phyloP scores from a whole-genome alignment of 2,113 vertebrate genomes.

The Picathartes gymnocephalus region DNA sequence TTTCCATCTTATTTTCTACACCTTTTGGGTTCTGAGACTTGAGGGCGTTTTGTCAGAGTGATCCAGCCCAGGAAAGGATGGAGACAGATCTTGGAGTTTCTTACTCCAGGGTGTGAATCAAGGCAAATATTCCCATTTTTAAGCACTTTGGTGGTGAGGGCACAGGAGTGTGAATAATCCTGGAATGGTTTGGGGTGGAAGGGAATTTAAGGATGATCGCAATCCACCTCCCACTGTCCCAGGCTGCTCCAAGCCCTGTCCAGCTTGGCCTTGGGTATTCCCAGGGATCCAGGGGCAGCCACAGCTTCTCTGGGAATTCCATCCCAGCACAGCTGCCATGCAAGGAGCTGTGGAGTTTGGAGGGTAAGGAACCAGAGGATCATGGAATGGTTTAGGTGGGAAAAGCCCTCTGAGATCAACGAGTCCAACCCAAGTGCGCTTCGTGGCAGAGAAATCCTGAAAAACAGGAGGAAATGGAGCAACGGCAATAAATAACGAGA shows the following conservation, averaged over 20 bases:
- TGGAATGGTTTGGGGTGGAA: background rate
- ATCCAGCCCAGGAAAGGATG: background rate
- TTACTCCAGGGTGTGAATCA: background rate
- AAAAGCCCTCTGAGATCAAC: too few species aligned
- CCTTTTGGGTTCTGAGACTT: background rate
- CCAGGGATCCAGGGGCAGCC: background rate
- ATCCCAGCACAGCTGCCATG: accelerated
- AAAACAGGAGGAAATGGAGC: too few species aligned
- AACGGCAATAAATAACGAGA: too few species aligned
- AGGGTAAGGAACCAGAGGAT: background rate
- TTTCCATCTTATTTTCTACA: background rate
- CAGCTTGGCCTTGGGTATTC: background rate
- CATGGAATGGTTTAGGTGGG: background rate
- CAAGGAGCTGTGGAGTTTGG: accelerated
- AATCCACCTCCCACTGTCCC: background rate
- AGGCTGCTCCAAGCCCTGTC: background rate
- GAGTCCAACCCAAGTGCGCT: too few species aligned
- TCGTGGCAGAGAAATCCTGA: too few species aligned
- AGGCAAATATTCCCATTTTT: background rate
- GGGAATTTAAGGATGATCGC: background rate
- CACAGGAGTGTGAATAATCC: background rate
- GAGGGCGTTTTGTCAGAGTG: background rate
- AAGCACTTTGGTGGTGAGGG: accelerated
- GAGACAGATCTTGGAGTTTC: background rate
- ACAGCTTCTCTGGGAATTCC: background rate